These are phyloP conservation scores for Helicoverpa zea DNA, from an alignment of 1,140 invertebrate genomes.

Conservation along the genomic window DNA sequence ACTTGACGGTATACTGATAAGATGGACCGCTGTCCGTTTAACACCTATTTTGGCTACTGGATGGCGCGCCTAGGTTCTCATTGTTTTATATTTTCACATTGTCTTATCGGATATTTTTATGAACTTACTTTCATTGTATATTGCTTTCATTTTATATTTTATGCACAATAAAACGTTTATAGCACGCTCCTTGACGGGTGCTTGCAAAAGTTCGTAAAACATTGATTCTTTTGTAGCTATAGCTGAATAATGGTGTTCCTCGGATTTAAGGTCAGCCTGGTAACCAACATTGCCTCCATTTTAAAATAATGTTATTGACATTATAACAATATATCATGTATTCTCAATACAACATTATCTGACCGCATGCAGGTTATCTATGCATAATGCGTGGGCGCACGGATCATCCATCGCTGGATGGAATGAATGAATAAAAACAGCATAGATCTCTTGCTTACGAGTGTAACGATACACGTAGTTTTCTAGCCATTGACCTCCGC, in stretches of 20 bases:
- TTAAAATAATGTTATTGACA: background rate
- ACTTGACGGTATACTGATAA: conserved; percentile 67
- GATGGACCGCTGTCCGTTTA: conserved; percentile 64
- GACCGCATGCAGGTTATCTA: conserved; percentile 6
- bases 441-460: conserved; percentile 9
- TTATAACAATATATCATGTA: background rate
- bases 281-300: background rate
- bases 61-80: conserved; percentile 58
- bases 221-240: conserved; percentile 39
- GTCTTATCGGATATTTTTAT: conserved; percentile 42
- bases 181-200: conserved; percentile 23
- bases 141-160: conserved; percentile 41
- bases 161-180: conserved; percentile 47
- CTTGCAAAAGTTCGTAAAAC: conserved; percentile 25
- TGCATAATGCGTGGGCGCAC: conserved; percentile 29
- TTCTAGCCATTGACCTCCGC: conserved; percentile 21
- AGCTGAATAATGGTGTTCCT: conserved; percentile 20
- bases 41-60: conserved; percentile 76
- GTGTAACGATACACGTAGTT: conserved; percentile 24
- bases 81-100: conserved; percentile 51
- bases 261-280: background rate
- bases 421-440: conserved; percentile 15
- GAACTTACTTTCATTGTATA: conserved; percentile 37
- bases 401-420: conserved; percentile 19
- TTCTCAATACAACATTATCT: too few species aligned